Evolutionary conservation across 2,888 invertebrate genomes (phyloP), one percentile per base, ranked within the genome.

Genomic region (Salticus scenicus): DNA sequence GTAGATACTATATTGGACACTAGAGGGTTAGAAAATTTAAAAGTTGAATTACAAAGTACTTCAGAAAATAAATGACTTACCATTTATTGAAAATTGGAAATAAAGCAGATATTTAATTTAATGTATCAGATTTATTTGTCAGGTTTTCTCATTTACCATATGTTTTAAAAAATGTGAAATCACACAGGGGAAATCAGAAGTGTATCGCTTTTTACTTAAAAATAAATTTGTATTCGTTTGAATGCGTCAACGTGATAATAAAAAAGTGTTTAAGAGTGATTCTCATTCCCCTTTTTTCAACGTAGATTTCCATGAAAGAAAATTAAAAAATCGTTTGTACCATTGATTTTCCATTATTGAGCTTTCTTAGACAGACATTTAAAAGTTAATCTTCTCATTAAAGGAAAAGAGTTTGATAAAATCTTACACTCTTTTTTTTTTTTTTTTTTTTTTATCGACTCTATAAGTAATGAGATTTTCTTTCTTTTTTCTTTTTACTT

Each of bases 361-460:
- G 24, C 20, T 24, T 57, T 57, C 57, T 57, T 24, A 5, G 57
- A 57, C 24, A 57, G 24, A 57, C 57, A 57, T 57, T 57, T 24
- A 57, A 57, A 57, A 57, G 57, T 57, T 57, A 57, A 57, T 57
- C 57, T 57, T 24, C 57, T 57, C 57, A 57, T 57, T 57, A 57
- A 57, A 57, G 57, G 24, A 57, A 57, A 57, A 57, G 57, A 57
- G 14, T 57, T 57, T 57, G 57, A 57, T 57, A 57, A 57, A 57
- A 24, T 24, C 57, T 20, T 5, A 57, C 57, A 8, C 2, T 24
- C 57, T 20, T 57, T 57, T 57, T 57, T 57, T 57, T 24, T 24
- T 20, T 4, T 20, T 57, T 57, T 24, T 24, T 24, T n/a, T n/a
- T n/a, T n/a, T n/a, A n/a, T n/a, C n/a, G n/a, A n/a, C n/a, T n/a